A percentile compares a stretch with the other conserved stretches of the same genome.
These are phyloP conservation scores for Serripes groenlandicus DNA, from an alignment of 2,888 invertebrate species.

Conservation along the genomic window DNA sequence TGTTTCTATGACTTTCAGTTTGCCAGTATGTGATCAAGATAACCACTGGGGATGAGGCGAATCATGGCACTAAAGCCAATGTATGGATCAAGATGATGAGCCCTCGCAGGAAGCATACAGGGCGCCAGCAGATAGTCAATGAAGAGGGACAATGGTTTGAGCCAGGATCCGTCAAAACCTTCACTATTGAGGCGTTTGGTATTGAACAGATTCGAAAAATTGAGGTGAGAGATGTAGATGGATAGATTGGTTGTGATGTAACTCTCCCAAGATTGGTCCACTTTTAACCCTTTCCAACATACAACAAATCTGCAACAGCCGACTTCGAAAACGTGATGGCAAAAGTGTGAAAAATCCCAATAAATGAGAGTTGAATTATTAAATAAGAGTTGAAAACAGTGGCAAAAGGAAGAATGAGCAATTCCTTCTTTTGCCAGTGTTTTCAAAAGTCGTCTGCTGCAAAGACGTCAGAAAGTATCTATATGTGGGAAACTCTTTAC, in stretches of 20 bases:
- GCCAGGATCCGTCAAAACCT: conserved; percentile 7
- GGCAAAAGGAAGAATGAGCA: no score
- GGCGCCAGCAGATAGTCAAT: neutral
- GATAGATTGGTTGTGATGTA: neutral
- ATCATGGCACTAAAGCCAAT: conserved; percentile 16
- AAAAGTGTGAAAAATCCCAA: no score
- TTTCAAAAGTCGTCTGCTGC: no score
- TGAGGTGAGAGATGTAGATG: neutral
- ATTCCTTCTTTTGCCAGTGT: no score
- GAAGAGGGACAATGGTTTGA: neutral
- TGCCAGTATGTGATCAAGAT: neutral
- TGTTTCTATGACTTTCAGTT: conserved; percentile 1
- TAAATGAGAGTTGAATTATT: no score
- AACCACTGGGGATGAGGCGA: conserved; percentile 2
- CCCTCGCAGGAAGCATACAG: conserved; percentile 19
- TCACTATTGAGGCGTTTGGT: conserved; percentile 15
- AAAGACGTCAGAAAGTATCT: no score
- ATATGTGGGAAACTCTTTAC: no score
- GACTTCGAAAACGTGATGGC: no score
- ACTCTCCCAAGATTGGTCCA: no score
- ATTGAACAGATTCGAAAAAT: conserved; percentile 20
- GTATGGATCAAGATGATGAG: conserved; percentile 22
- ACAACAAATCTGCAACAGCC: no score
- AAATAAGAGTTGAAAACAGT: no score
- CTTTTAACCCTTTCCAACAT: no score